Evolutionary conservation across 2,797 vertebrate genomes (phyloP).

Genomic region (Streptopelia turtur): DNA sequence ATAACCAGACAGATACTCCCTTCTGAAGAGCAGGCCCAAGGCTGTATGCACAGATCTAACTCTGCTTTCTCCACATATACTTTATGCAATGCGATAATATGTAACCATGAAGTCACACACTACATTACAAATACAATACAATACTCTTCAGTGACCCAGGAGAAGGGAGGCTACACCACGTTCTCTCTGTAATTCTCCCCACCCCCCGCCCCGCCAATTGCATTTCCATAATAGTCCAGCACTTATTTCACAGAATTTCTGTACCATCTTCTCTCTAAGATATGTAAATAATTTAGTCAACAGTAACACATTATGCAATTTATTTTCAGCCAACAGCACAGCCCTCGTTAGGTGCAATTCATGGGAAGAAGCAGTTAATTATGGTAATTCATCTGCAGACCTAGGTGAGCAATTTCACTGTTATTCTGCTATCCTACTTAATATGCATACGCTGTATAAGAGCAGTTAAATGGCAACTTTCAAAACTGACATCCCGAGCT

Average conservation of each 20-base stretch:
- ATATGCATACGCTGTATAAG: slow-evolving; percentile 32
- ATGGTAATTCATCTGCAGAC: slow-evolving; percentile 67
- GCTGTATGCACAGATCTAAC: background rate
- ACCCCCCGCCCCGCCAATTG: background rate
- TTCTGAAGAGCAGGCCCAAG: background rate
- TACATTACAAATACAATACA: background rate
- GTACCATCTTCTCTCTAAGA: slow-evolving; percentile 18
- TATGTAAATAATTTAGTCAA: slow-evolving; percentile 71
- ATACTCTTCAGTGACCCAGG: background rate
- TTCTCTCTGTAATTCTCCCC: background rate
- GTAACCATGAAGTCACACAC: background rate
- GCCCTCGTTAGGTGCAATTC: slow-evolving; percentile 66
- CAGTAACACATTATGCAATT: slow-evolving; percentile 65
- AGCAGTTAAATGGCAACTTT: slow-evolving; percentile 59
- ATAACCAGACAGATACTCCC: background rate
- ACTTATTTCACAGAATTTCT: slow-evolving; percentile 40
- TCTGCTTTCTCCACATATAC: background rate
- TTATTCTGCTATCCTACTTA: slow-evolving; percentile 55
- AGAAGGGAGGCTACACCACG: background rate
- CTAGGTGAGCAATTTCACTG: slow-evolving; percentile 61
- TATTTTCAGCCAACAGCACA: slow-evolving; percentile 68
- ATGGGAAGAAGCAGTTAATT: slow-evolving; percentile 64
- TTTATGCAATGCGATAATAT: slow-evolving; percentile 15
- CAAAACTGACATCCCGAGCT: slow-evolving; percentile 42
- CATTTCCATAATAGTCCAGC: slow-evolving; percentile 20